phyloP scores from a whole-genome alignment of 2,888 invertebrate species.

The Electrophaes corylata region DNA sequence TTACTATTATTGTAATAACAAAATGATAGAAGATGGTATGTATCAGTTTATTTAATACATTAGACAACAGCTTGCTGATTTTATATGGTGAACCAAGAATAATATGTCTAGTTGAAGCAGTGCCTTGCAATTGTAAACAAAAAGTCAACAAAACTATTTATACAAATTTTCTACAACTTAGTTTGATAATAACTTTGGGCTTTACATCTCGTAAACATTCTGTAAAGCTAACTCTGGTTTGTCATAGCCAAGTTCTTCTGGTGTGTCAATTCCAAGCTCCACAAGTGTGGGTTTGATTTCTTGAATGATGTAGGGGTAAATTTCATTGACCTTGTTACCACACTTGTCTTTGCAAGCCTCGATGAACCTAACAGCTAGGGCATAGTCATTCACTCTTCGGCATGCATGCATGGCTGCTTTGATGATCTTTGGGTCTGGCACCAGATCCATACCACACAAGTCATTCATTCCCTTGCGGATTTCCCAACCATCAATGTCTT shows the following conservation, averaged over 20 bases:
- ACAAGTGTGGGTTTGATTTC: constrained; percentile 96
- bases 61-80: constrained; percentile 61
- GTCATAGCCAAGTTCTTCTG: constrained; percentile 98
- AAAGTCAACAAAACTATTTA: constrained; percentile 71
- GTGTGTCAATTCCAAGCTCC: constrained; percentile 96
- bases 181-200: constrained; percentile 49
- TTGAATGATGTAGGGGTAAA: constrained; percentile 94
- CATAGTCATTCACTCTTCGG: constrained; percentile 96
- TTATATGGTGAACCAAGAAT: constrained; percentile 55
- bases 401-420: constrained; percentile 95
- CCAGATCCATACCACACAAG: constrained; percentile 93
- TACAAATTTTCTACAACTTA: constrained; percentile 76
- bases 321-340: constrained; percentile 88
- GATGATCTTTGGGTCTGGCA: constrained; percentile 96
- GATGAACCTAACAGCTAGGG: constrained; percentile 95
- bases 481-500: constrained; percentile 97
- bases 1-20: neutral
- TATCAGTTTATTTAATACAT: constrained; percentile 61
- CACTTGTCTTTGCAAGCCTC: constrained; percentile 97
- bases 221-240: constrained; percentile 96
- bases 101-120: constrained; percentile 51
- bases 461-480: constrained; percentile 96
- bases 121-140: constrained; percentile 63
- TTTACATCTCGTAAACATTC: constrained; percentile 88
- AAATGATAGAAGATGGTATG: constrained; percentile 6